A percentile compares a stretch with the other conserved stretches of the same genome.
Evolutionary conservation across 2,113 vertebrate species (phyloP).

Genomic region (Zeus faber): DNA sequence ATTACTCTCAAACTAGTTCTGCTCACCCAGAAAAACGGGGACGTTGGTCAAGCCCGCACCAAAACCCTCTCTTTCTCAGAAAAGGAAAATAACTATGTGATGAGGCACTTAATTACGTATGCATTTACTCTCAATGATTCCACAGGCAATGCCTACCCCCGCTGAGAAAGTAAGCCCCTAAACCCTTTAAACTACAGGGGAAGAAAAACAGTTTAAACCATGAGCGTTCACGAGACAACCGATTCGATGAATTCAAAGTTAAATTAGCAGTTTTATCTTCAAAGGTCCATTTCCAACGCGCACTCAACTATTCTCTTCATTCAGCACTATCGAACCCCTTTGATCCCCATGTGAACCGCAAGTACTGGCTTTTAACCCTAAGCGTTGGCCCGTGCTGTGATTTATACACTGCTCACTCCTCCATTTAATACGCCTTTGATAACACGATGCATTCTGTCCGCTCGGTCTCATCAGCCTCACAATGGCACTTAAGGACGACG

Average conservation of each 20-base stretch:
- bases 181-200: conserved; percentile 9
- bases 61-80: too few relatives aligned
- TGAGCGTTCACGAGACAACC: conserved; percentile 7
- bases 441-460: too few relatives aligned
- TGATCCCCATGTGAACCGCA: conserved; percentile 38
- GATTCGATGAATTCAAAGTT: conserved; percentile 34
- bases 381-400: conserved; percentile 27
- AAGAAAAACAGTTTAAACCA: neutral
- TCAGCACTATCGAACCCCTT: conserved; percentile 31
- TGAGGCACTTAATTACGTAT: too few relatives aligned
- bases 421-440: too few relatives aligned
- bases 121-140: too few relatives aligned
- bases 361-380: conserved; percentile 39
- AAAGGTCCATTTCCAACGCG: conserved; percentile 43
- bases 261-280: conserved; percentile 55
- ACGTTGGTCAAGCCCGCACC: too few relatives aligned
- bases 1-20: too few relatives aligned
- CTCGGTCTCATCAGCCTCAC: conserved; percentile 1
- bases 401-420: too few relatives aligned
- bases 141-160: too few relatives aligned
- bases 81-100: too few relatives aligned
- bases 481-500: conserved; percentile 8
- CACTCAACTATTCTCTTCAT: conserved; percentile 39
- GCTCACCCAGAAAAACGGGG: too few relatives aligned
- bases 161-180: neutral